phyloP scores from a whole-genome alignment of 1,140 invertebrate species.

The Hetaerina americana region DNA sequence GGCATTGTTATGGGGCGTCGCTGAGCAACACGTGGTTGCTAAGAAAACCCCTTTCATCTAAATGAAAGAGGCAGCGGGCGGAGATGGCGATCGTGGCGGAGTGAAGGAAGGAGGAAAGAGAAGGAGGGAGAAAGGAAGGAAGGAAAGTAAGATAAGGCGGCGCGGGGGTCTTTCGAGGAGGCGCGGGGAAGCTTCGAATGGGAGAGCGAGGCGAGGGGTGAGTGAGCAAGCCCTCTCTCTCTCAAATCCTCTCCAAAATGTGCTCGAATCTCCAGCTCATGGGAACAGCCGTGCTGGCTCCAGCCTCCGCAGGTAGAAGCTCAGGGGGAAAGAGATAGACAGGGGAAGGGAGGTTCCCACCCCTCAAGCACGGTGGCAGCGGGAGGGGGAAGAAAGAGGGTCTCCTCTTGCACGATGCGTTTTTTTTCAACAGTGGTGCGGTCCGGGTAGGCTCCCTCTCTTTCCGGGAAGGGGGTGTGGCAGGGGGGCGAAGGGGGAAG shows the following conservation, averaged over 20 bases:
- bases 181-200: too few relatives aligned
- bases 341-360: background rate
- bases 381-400: background rate
- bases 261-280: background rate
- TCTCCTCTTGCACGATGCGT: too few relatives aligned
- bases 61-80: background rate
- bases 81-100: too few relatives aligned
- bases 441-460: too few relatives aligned
- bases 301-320: background rate
- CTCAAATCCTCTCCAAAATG: background rate
- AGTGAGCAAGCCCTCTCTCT: too few relatives aligned
- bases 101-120: background rate
- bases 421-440: too few relatives aligned
- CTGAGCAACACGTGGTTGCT: background rate
- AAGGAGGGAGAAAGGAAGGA: background rate
- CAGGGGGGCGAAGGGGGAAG: too few relatives aligned
- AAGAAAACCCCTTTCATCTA: background rate
- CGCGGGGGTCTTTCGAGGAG: too few relatives aligned
- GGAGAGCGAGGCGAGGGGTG: too few relatives aligned
- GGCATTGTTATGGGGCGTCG: background rate
- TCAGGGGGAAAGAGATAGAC: background rate
- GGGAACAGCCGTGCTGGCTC: background rate
- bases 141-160: too few relatives aligned
- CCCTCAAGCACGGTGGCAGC: too few relatives aligned
- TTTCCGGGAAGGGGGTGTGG: too few relatives aligned